phyloP scores from a whole-genome alignment of 2,797 vertebrate genomes.

The Atherinosoma microstoma region DNA sequence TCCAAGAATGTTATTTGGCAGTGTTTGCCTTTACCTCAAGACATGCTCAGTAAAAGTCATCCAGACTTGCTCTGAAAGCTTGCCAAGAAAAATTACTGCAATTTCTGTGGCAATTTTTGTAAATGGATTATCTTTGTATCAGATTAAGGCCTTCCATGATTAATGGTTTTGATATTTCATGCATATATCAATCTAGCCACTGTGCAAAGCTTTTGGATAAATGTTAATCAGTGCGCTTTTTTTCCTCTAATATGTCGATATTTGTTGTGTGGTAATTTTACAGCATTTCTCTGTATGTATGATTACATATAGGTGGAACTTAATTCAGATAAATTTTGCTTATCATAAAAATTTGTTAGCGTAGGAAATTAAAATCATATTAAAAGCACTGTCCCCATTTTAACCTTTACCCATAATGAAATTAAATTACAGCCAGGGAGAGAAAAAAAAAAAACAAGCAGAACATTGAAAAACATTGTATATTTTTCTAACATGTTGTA shows the following conservation, averaged over 20 bases:
- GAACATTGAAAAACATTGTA: slow-evolving; percentile 56
- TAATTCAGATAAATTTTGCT: slow-evolving; percentile 63
- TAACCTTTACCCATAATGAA: slow-evolving; percentile 69
- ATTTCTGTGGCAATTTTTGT: slow-evolving; percentile 61
- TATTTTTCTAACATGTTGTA: slow-evolving; percentile 76
- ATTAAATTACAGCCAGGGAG: slow-evolving; percentile 61
- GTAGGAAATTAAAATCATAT: slow-evolving; percentile 60
- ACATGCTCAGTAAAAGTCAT: slow-evolving; percentile 60
- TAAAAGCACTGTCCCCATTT: slow-evolving; percentile 65
- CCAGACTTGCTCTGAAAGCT: slow-evolving; percentile 57
- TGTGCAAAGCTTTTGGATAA: slow-evolving; percentile 27
- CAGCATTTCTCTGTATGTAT: slow-evolving; percentile 41
- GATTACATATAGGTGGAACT: slow-evolving; percentile 58
- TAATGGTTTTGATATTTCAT: slow-evolving; percentile 33
- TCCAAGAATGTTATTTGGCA: slow-evolving; percentile 77
- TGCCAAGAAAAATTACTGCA: slow-evolving; percentile 64
- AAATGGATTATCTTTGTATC: slow-evolving; percentile 61
- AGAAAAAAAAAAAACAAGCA: slow-evolving; percentile 40
- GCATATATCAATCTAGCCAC: slow-evolving; percentile 27
- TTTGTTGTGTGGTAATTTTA: slow-evolving; percentile 35
- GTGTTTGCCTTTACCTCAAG: slow-evolving; percentile 64
- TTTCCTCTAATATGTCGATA: slow-evolving; percentile 31
- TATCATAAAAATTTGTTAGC: slow-evolving; percentile 69
- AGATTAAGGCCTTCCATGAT: slow-evolving; percentile 43
- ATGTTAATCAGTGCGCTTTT: slow-evolving; percentile 13